A percentile compares a stretch with the other conserved stretches of the same genome.
Evolutionary conservation across 2,113 vertebrate genomes (phyloP).

Genomic region (Sitta europaea): DNA sequence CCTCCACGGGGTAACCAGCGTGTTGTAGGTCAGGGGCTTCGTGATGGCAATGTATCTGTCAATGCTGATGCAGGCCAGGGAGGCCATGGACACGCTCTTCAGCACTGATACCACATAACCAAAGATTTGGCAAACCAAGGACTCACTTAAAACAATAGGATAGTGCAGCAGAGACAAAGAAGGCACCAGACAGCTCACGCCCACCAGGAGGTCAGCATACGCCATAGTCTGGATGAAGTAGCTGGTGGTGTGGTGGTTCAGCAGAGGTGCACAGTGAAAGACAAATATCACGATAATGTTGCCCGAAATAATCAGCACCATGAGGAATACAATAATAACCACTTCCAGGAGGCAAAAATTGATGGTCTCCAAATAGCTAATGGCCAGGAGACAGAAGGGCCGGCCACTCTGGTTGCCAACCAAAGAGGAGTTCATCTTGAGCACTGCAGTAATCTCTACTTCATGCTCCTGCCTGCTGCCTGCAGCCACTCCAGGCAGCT

Average conservation of each 20-base stretch:
- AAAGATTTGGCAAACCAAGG: conserved; percentile 90
- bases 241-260: conserved; percentile 95
- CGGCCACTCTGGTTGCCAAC: conserved; percentile 82
- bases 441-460: conserved; percentile 65
- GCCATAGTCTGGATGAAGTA: conserved; percentile 99
- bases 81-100: conserved; percentile 96
- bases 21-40: conserved; percentile 88
- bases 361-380: conserved; percentile 85
- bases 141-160: conserved; percentile 82
- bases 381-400: conserved; percentile 90
- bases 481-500: conserved; percentile 67
- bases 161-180: conserved; percentile 90
- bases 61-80: conserved; percentile 93
- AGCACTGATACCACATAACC: conserved; percentile 95
- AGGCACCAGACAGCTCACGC: conserved; percentile 94
- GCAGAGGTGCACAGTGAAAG: conserved; percentile 96
- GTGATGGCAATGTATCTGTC: conserved; percentile 97
- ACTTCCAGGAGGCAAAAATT: conserved; percentile 92
- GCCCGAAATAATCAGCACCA: conserved; percentile 91
- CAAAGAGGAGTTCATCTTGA: conserved; percentile 92
- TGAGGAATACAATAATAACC: conserved; percentile 89
- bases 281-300: conserved; percentile 97
- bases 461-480: conserved; percentile 70
- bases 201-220: conserved; percentile 94
- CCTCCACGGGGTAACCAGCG: conserved; percentile 89